Conservation (phyloP, 2,113 vertebrate genomes). For the Passerina amoena region DNA sequence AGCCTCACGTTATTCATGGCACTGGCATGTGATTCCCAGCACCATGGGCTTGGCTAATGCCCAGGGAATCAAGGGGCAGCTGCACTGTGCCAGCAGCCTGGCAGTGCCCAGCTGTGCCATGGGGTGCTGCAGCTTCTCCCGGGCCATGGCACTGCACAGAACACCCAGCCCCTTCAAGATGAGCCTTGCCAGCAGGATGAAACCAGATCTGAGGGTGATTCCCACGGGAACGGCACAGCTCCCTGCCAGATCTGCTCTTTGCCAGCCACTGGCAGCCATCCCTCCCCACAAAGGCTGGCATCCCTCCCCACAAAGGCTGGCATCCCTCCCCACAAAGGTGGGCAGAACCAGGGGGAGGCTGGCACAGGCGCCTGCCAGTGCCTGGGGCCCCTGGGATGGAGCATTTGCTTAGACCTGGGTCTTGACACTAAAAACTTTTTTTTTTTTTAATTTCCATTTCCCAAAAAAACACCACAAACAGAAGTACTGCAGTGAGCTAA, state of each 20-base stretch:
- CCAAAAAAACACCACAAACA: not conserved
- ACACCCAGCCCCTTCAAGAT: not conserved
- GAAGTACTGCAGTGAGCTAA: not conserved
- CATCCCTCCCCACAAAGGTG: too few relatives aligned
- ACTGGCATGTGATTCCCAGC: not conserved
- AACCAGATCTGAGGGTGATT: not conserved
- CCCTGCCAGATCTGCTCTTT: not conserved
- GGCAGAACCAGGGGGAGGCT: not conserved
- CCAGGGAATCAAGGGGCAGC: not conserved
- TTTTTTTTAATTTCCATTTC: not conserved
- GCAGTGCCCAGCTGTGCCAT: fast-evolving
- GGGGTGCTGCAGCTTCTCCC: fast-evolving
- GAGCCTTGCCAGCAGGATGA: not conserved
- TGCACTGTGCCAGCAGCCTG: fast-evolving
- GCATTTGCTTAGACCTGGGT: not conserved
- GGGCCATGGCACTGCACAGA: fast-evolving
- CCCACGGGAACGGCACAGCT: not conserved
- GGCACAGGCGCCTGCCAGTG: not conserved
- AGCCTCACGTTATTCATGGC: not conserved
- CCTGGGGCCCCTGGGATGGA: not conserved
- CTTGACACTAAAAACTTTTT: not conserved
- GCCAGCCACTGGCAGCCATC: not conserved
- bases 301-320: not conserved
- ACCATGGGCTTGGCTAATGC: not conserved
- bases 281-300: not conserved